Evolutionary conservation across 2,888 invertebrate species (phyloP), one percentile per base, ranked within the genome.

Genomic region (Leptopterna dolabrata): DNA sequence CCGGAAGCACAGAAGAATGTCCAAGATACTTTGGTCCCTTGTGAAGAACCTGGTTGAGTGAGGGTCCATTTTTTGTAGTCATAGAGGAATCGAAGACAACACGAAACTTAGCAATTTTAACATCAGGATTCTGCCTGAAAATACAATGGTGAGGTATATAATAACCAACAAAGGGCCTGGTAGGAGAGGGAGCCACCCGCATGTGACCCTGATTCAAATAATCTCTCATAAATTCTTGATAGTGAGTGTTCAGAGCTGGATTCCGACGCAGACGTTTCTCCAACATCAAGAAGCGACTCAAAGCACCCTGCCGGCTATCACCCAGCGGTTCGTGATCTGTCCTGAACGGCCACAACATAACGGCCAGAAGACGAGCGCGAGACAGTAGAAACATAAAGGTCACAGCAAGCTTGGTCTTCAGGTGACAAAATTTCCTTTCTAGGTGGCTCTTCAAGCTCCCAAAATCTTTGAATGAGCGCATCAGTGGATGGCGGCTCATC

Each of bases 61-160:
- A n/a, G n/a, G n/a, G n/a, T n/a, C n/a, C n/a, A n/a, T n/a, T n/a
- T n/a, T n/a, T n/a, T n/a, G n/a, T n/a, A n/a, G n/a, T n/a, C n/a
- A n/a, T n/a, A n/a, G n/a, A n/a, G n/a, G n/a, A n/a, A n/a, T n/a
- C n/a, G n/a, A n/a, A n/a, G n/a, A n/a, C n/a, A n/a, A n/a, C n/a
- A n/a, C n/a, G n/a, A n/a, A n/a, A n/a, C n/a, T n/a, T n/a, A n/a
- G n/a, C n/a, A n/a, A n/a, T n/a, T n/a, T n/a, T n/a, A n/a, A n/a
- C n/a, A n/a, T n/a, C 70, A 14, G 29, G 29, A 11, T 55, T 47
- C 16, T 76, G 70, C 24, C 86, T 76, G 30, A 55, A 80, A 24
- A 87, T 81, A 36, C 80, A 80, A 63, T 87, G 87, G 29, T 87
- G 87, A 14, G 87, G 86, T n/a, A n/a, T n/a, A 30, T 80, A 80